These are phyloP conservation scores for Prosopocoilus inquinatus DNA, from an alignment of 2,888 invertebrate genomes.

Conservation along the genomic window DNA sequence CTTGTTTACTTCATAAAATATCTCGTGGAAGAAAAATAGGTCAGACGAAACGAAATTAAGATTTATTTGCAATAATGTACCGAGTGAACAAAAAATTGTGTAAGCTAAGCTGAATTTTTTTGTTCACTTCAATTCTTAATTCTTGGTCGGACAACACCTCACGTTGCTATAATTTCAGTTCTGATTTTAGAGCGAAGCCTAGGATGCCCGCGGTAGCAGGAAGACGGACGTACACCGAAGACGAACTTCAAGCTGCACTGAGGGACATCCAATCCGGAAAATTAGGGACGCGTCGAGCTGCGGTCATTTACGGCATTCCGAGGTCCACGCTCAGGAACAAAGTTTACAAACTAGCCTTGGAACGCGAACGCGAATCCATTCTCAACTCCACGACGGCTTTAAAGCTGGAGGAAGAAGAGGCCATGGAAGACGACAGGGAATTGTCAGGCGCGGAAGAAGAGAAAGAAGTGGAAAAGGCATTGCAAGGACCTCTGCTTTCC, in stretches of 20 bases:
- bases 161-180: slow-evolving; percentile 48
- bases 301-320: slow-evolving; percentile 95
- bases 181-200: slow-evolving; percentile 66
- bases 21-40: too few relatives aligned
- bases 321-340: slow-evolving; percentile 95
- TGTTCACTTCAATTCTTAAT: too few relatives aligned
- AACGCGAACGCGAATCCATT: slow-evolving; percentile 67
- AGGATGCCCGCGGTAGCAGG: slow-evolving; percentile 63
- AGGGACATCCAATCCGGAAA: slow-evolving; percentile 91
- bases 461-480: slow-evolving; percentile 59
- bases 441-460: slow-evolving; percentile 60
- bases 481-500: slow-evolving; percentile 57
- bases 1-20: too few relatives aligned
- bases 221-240: slow-evolving; percentile 89
- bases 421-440: slow-evolving; percentile 60
- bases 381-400: slow-evolving; percentile 43
- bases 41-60: too few relatives aligned
- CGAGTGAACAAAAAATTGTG: too few relatives aligned
- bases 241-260: slow-evolving; percentile 91
- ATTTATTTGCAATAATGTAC: too few relatives aligned
- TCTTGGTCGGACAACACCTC: slow-evolving; percentile 5
- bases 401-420: slow-evolving; percentile 53
- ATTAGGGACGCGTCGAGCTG: slow-evolving; percentile 88
- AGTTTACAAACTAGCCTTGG: slow-evolving; percentile 79
- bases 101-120: too few relatives aligned